Base-by-base conservation (phyloP, 1,140 invertebrate species). In the Camponotus pennsylvanicus region DNA sequence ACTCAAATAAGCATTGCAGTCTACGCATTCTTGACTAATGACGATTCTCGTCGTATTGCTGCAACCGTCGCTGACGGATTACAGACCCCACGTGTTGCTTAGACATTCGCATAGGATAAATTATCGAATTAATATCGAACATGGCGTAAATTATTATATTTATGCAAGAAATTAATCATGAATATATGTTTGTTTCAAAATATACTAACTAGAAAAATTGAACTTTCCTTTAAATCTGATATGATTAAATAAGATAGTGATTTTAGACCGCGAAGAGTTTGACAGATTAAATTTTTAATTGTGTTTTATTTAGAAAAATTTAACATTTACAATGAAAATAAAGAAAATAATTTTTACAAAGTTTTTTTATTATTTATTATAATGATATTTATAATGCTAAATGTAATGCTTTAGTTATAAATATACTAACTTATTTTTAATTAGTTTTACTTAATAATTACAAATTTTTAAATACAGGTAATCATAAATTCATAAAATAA, bases 11-110 rank as follows among this genome's bases (percentile, higher is more conserved):
- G 52, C 40, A 42, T 34, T 73, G 79, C 55, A 61, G 55, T 83
- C 57, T 49, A 83, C 40, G 55, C 55, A 83, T 75, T 83, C 79
- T 83, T 83, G 69, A 73, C 55, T 73, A 83, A 64, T 83, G 79
- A 83, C 69, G 69, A 59, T 8, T 34, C 45, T 52, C 69, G 27
- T 83, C 27, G 40, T 73, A 57, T 80, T 70, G 64, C 61, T 7
- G 78, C 49, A 82, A 71, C 27, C 67, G 69, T 83, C 69, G 69
- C 49, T 75, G 79, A 83, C 57, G 55, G 69, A 83, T 83, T 75
- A 75, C 7, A 83, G 69, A 49, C 40, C 42, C 40, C 52, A 34
- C 49, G 57, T 82, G 57, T 73, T 75, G 27, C 69, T 8, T 63
- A 37, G 27, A 67, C 27, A 70, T 69, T 80, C 64, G 77, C 42